Conservation (phyloP, 2,888 invertebrate species). For the Kryphioiulus occultus region DNA sequence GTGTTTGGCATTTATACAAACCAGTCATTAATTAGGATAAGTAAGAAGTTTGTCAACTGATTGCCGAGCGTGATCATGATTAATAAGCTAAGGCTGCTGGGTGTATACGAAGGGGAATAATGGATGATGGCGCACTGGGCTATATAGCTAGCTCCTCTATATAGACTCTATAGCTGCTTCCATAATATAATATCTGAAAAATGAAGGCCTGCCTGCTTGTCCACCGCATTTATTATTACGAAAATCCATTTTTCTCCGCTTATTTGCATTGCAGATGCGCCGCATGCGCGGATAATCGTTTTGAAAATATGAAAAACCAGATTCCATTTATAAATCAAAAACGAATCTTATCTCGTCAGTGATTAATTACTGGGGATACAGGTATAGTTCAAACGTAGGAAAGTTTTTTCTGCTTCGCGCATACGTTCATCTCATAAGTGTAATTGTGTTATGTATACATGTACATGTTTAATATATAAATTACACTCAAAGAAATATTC, state of each 20-base stretch:
- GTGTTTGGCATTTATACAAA: conserved; percentile 37
- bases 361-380: conserved; percentile 1
- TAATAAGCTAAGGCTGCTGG: conserved; percentile 11
- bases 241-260: conserved; percentile 6
- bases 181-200: conserved; percentile 33
- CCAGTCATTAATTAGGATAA: conserved; percentile 40
- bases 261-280: conserved; percentile 34
- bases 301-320: conserved; percentile 29
- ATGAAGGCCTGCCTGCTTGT: not conserved
- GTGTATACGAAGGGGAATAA: not conserved
- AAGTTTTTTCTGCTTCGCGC: not conserved
- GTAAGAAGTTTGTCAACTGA: conserved; percentile 40
- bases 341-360: conserved; percentile 15
- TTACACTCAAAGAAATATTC: too few species aligned
- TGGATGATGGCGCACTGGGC: conserved; percentile 31
- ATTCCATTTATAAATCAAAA: conserved; percentile 38
- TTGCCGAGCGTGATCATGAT: conserved; percentile 29
- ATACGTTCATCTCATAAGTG: not conserved
- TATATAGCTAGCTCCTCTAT: too few species aligned
- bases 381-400: not conserved
- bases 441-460: not conserved
- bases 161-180: not conserved
- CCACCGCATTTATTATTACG: conserved; percentile 23
- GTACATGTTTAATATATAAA: too few species aligned
- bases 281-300: not conserved